Evolutionary conservation across 2,113 vertebrate species (phyloP).

Genomic region (Halcyon malimbica): DNA sequence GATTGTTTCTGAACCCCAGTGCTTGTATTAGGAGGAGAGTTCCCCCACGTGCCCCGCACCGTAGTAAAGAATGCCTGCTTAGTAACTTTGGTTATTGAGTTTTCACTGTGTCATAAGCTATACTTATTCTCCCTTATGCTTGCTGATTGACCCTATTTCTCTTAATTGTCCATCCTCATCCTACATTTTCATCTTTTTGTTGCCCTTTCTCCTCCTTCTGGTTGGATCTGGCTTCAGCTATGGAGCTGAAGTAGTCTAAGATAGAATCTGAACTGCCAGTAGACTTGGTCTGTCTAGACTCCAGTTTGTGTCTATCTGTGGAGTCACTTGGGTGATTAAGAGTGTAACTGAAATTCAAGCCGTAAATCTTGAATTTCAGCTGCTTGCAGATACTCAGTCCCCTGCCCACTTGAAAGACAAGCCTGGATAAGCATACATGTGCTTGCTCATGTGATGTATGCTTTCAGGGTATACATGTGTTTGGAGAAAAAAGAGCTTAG

Average conservation of each 20-base stretch:
- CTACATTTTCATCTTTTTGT: neutral
- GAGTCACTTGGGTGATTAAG: neutral
- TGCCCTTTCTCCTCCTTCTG: neutral
- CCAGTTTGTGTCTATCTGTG: neutral
- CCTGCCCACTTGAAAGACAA: neutral
- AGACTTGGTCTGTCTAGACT: neutral
- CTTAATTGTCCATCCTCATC: neutral
- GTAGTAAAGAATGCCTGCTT: too few relatives aligned
- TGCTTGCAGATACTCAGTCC: neutral
- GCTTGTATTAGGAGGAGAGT: too few relatives aligned
- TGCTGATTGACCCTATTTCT: neutral
- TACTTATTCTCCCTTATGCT: neutral
- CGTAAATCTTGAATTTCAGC: neutral
- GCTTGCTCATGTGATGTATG: neutral
- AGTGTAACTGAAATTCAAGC: neutral
- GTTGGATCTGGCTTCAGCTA: neutral
- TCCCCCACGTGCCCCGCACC: too few relatives aligned
- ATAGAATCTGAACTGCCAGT: neutral
- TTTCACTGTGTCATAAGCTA: neutral
- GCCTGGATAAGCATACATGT: neutral
- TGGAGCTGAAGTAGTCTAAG: neutral
- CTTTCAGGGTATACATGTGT: neutral
- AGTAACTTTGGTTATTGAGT: too few relatives aligned
- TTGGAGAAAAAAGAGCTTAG: neutral
- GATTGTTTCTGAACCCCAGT: too few relatives aligned